Conservation (phyloP, 1,140 invertebrate species). For the Atta cephalotes region DNA sequence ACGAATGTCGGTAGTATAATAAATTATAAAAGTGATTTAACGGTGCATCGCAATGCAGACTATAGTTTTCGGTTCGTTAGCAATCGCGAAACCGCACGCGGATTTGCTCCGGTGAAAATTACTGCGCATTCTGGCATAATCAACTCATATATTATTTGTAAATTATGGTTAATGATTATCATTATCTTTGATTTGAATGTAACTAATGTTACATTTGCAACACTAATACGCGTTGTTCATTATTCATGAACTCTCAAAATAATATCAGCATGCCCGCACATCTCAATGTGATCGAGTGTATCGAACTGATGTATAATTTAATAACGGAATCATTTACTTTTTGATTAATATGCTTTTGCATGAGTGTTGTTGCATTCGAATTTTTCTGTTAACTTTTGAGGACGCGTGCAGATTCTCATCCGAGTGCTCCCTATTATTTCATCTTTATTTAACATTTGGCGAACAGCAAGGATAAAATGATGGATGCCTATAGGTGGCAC, state of each 20-base stretch:
- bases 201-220: conserved; percentile 65
- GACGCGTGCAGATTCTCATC: no score
- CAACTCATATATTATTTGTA: conserved; percentile 62
- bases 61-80: conserved; percentile 55
- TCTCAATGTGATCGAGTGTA: conserved; percentile 36
- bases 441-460: no score
- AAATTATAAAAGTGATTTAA: conserved; percentile 51
- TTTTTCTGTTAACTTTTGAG: conserved; percentile 6
- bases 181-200: conserved; percentile 60
- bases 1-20: neutral
- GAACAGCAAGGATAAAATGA: no score
- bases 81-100: conserved; percentile 15
- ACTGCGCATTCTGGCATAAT: conserved; percentile 51
- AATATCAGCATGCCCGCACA: conserved; percentile 41
- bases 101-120: conserved; percentile 54
- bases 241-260: conserved; percentile 56
- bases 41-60: conserved; percentile 18
- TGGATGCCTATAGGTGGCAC: no score
- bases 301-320: conserved; percentile 29
- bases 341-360: conserved; percentile 7
- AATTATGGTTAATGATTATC: conserved; percentile 63
- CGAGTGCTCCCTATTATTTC: no score
- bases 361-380: neutral
- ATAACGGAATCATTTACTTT: conserved; percentile 53
- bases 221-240: conserved; percentile 52